Evolutionary conservation across 2,888 invertebrate species (phyloP).

Genomic region (Tachina fera): DNA sequence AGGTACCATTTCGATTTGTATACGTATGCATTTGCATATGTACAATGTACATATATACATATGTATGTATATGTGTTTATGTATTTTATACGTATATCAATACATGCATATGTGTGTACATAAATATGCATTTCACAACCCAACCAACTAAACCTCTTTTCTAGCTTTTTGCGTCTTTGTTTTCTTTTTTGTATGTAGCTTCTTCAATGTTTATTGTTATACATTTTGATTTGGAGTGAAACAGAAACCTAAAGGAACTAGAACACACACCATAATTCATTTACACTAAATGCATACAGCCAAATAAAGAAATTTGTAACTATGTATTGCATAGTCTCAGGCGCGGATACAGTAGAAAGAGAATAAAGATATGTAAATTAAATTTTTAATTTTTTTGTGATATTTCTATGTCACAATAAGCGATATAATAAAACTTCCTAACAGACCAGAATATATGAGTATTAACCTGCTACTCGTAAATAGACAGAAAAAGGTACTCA

Average conservation of each 20-base stretch:
- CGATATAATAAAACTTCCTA: no score
- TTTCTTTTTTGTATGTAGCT: conserved; percentile 39
- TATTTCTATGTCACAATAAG: no score
- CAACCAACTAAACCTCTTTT: conserved; percentile 44
- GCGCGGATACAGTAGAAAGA: no score
- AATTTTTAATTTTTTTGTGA: no score
- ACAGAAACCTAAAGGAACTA: conserved; percentile 9
- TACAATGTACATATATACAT: no score
- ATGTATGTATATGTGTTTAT: neutral
- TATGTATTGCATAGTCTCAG: no score
- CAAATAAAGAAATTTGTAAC: no score
- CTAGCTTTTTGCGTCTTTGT: conserved; percentile 63
- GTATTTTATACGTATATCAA: conserved; percentile 1
- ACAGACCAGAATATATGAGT: no score
- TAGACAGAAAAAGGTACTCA: no score
- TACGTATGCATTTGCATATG: neutral
- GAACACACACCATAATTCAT: neutral
- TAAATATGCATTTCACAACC: conserved; percentile 53
- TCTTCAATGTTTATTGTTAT: conserved; percentile 57
- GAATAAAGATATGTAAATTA: no score
- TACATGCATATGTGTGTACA: neutral
- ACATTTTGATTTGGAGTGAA: neutral
- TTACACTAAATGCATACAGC: no score
- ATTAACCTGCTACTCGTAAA: no score
- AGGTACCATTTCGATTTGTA: neutral